A percentile compares a stretch with the other conserved stretches of the same genome.
Evolutionary conservation across 2,113 vertebrate genomes (phyloP).

Genomic region (Isichthys henryi): DNA sequence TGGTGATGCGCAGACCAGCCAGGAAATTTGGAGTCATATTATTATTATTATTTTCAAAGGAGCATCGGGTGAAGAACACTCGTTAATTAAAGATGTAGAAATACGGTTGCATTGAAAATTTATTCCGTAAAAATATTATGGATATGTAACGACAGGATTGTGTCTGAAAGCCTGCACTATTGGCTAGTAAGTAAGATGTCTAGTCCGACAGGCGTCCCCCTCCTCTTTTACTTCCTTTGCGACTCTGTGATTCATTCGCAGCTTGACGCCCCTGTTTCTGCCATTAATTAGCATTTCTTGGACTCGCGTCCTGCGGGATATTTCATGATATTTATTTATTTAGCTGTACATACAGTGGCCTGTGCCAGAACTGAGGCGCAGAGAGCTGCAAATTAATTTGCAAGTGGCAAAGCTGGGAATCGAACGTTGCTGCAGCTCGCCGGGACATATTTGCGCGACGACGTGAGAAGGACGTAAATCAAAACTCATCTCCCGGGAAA

Average conservation of each 20-base stretch:
- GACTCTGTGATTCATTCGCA: conserved; percentile 24
- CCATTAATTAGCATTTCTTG: not conserved
- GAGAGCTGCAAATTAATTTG: not conserved
- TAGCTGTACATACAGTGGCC: not conserved
- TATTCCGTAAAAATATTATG: not conserved
- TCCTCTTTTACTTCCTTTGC: conserved; percentile 21
- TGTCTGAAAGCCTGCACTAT: not conserved
- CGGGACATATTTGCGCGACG: not conserved
- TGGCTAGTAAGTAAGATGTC: not conserved
- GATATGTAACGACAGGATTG: not conserved
- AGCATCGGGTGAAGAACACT: not conserved
- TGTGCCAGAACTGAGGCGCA: not conserved
- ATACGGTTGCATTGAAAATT: not conserved
- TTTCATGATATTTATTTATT: conserved; percentile 5
- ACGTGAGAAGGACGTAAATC: not conserved
- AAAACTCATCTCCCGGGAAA: not conserved
- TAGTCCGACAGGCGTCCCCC: not conserved
- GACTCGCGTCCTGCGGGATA: not conserved
- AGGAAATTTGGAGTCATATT: not conserved
- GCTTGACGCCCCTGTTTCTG: not conserved
- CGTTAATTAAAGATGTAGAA: not conserved
- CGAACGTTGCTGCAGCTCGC: too few species aligned
- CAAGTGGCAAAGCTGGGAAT: not conserved
- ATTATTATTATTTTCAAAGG: not conserved
- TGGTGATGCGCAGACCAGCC: not conserved